Percentiles rank a stretch among this genome's conserved stretches.
Conservation (phyloP, 2,797 vertebrate species). For the Scomberomorus guttatus region DNA sequence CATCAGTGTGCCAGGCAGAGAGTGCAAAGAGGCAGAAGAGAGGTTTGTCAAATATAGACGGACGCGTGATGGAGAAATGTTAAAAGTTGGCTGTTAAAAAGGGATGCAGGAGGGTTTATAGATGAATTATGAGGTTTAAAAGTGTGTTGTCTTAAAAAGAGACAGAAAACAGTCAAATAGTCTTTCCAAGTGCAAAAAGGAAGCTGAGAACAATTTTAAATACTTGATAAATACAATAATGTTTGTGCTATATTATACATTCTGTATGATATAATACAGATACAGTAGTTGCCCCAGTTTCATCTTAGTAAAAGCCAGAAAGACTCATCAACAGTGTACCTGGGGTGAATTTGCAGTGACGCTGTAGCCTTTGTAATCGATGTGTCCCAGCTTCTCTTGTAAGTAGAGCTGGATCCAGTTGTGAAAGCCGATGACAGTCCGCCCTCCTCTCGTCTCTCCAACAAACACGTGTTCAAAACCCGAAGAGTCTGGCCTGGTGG, state of each 20-base stretch:
- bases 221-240: neutral
- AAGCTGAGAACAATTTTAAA: neutral
- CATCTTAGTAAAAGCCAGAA: neutral
- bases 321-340: constrained; percentile 54
- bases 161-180: neutral
- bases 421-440: constrained; percentile 89
- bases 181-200: neutral
- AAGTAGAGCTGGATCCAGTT: constrained; percentile 91
- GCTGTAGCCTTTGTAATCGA: constrained; percentile 89
- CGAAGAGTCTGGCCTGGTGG: constrained; percentile 86
- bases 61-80: neutral
- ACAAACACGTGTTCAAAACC: constrained; percentile 90
- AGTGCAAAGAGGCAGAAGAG: neutral
- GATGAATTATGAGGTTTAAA: neutral
- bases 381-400: constrained; percentile 89
- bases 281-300: neutral
- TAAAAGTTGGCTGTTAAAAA: neutral
- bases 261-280: neutral
- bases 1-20: constrained; percentile 5
- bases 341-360: constrained; percentile 80
- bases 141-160: too few species aligned
- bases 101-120: neutral
- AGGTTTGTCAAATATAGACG: neutral
- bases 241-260: too few species aligned
- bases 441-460: constrained; percentile 86